Evolutionary conservation across 2,797 vertebrate genomes (phyloP).

Genomic region (Sebastes elongatus): DNA sequence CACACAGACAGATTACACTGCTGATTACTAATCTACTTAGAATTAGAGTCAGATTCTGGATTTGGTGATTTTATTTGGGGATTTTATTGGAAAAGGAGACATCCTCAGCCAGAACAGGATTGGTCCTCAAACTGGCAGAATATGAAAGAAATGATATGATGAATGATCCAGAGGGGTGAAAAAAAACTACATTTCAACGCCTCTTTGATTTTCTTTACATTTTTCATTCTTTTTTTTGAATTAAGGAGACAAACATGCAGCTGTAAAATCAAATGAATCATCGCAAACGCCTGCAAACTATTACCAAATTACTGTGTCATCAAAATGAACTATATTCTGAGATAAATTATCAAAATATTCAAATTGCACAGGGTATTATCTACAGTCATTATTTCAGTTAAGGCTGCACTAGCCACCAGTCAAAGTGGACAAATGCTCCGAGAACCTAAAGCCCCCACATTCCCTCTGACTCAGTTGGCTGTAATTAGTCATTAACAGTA

Average conservation of each 20-base stretch:
- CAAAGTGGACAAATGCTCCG: neutral
- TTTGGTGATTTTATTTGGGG: neutral
- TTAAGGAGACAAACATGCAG: neutral
- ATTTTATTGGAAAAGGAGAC: neutral
- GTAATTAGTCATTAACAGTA: neutral
- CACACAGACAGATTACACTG: no score
- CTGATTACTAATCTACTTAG: neutral
- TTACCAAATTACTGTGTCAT: neutral
- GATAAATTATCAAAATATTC: neutral
- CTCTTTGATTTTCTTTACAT: neutral
- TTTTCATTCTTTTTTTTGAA: neutral
- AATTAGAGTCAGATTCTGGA: neutral
- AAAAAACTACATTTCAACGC: no score
- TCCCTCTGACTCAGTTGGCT: neutral
- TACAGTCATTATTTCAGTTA: neutral
- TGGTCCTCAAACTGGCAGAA: neutral
- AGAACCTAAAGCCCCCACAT: neutral
- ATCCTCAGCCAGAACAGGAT: neutral
- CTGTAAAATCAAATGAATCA: neutral
- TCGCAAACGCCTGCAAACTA: neutral
- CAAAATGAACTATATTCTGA: neutral
- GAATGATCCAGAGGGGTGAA: no score
- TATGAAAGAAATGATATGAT: neutral
- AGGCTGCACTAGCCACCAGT: neutral
- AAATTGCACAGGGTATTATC: neutral